Percentiles rank a stretch among this genome's conserved stretches.
Evolutionary conservation across 2,797 vertebrate genomes (phyloP).

Genomic region (Chelidonichthys spinosus): DNA sequence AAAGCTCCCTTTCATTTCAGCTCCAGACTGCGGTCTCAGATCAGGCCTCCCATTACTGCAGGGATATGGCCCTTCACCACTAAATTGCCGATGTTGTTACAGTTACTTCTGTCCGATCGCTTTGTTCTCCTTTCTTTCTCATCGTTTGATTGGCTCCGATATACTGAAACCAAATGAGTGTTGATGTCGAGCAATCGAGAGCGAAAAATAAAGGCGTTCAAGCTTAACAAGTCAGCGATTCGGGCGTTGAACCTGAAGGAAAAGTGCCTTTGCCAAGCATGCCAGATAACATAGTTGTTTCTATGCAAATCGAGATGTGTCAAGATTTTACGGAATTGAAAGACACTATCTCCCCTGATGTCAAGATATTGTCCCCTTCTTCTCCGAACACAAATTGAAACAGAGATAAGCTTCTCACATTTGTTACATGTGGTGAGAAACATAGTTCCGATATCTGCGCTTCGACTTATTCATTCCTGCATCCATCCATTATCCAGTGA

Average conservation of each 20-base stretch:
- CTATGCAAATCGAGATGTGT: conserved; percentile 32
- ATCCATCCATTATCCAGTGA: background rate
- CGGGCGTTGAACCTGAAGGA: background rate
- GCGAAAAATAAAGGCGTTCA: background rate
- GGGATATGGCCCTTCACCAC: conserved; percentile 55
- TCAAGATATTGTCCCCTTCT: conserved; percentile 33
- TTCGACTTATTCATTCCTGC: background rate
- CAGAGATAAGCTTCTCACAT: background rate
- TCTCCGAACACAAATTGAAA: conserved; percentile 19
- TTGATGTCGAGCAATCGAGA: background rate
- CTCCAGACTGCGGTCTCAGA: conserved; percentile 64
- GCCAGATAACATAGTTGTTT: conserved; percentile 12
- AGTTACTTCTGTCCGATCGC: conserved; percentile 54
- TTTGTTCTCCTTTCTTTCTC: conserved; percentile 39
- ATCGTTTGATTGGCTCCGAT: conserved; percentile 36
- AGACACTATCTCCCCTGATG: conserved; percentile 21
- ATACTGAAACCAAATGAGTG: conserved; percentile 13
- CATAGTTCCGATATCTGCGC: background rate
- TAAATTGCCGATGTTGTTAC: conserved; percentile 54
- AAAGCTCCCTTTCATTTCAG: conserved; percentile 81
- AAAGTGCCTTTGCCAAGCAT: background rate
- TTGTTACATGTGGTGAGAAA: background rate
- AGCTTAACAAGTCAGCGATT: conserved; percentile 25
- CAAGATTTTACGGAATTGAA: conserved; percentile 14
- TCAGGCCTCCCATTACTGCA: conserved; percentile 56